Evolutionary conservation across 2,888 invertebrate genomes (phyloP).

Genomic region (Drosophila ustulata): DNA sequence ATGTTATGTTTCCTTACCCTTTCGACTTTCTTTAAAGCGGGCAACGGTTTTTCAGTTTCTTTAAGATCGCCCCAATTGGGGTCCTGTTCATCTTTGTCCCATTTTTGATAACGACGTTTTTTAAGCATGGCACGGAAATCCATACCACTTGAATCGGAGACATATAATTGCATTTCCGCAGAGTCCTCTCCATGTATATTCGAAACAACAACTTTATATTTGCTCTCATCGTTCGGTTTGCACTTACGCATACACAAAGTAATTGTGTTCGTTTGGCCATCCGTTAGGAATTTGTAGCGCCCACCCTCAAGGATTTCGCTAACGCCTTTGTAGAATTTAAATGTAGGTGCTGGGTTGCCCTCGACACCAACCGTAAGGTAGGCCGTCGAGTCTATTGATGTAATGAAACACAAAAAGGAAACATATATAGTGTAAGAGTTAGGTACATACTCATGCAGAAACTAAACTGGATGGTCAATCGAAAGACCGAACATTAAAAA

Average conservation of each 20-base stretch:
- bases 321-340: conserved; percentile 97
- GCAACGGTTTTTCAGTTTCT: conserved; percentile 94
- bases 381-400: conserved; percentile 92
- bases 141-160: conserved; percentile 98
- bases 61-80: conserved; percentile 97
- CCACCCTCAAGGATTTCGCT: conserved; percentile 97
- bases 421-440: conserved; percentile 17
- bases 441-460: conserved; percentile 2
- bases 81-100: conserved; percentile 95
- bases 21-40: conserved; percentile 96
- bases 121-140: conserved; percentile 99
- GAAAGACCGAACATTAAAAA: background rate
- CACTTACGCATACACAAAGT: conserved; percentile 98
- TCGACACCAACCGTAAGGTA: conserved; percentile 97
- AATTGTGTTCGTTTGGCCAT: conserved; percentile 96
- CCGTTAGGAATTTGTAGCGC: conserved; percentile 97
- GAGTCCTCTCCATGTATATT: conserved; percentile 98
- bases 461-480: background rate
- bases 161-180: conserved; percentile 97
- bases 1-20: conserved; percentile 88
- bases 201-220: conserved; percentile 96
- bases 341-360: conserved; percentile 97
- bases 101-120: conserved; percentile 97
- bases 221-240: conserved; percentile 98
- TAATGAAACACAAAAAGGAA: conserved; percentile 19